These are phyloP conservation scores for Pseudomyrmex pallidus DNA, from an alignment of 1,140 invertebrate species.

Conservation along the genomic window DNA sequence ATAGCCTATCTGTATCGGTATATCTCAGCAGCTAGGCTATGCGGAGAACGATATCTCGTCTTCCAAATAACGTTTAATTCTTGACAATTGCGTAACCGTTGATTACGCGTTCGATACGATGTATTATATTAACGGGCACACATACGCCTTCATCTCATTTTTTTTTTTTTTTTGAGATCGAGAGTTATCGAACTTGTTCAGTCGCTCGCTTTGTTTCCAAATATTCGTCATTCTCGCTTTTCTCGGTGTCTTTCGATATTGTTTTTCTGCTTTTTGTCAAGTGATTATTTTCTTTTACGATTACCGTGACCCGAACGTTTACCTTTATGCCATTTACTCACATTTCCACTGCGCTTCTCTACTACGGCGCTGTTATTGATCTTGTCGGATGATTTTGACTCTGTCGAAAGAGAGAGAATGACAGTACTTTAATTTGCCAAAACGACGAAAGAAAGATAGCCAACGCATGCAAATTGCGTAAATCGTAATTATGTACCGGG, in stretches of 20 bases:
- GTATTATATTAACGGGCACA: background rate
- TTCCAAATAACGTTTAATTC: constrained; percentile 14
- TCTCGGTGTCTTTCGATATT: background rate
- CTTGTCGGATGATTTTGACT: constrained; percentile 2
- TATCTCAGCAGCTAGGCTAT: constrained; percentile 15
- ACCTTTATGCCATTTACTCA: constrained; percentile 61
- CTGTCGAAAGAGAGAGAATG: constrained; percentile 1
- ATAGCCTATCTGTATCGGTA: constrained; percentile 16
- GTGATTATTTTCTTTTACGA: constrained; percentile 78
- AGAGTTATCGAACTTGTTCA: too few relatives aligned
- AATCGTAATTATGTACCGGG: constrained; percentile 55
- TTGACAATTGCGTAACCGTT: constrained; percentile 44
- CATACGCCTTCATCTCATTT: constrained; percentile 11
- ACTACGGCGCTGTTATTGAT: constrained; percentile 30
- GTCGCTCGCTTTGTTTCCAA: too few relatives aligned
- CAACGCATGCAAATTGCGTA: background rate
- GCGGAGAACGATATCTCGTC: constrained; percentile 13
- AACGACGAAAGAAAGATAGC: background rate
- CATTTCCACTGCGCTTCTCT: constrained; percentile 55
- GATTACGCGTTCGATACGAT: constrained; percentile 25
- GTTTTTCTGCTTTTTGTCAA: background rate
- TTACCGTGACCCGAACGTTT: constrained; percentile 68
- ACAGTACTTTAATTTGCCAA: background rate
- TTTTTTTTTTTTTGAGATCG: background rate
- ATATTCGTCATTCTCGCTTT: too few relatives aligned